Evolutionary conservation across 2,113 vertebrate species (phyloP).

Genomic region (Neolamprologus falcicula): DNA sequence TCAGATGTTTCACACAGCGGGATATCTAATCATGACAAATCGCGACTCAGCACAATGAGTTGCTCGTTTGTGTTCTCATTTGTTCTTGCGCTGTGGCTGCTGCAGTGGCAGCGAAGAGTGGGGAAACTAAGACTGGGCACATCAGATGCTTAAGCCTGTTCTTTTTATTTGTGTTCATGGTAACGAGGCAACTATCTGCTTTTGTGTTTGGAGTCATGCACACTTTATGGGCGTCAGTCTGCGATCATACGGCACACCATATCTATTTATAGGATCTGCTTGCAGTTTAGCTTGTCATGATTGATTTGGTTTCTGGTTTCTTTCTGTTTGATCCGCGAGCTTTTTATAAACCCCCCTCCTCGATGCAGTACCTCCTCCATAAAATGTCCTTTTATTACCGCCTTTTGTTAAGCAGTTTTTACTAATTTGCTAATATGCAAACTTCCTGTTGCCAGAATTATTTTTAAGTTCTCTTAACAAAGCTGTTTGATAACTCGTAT

Average conservation of each 20-base stretch:
- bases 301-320: neutral
- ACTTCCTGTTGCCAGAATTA: neutral
- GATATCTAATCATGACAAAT: slow-evolving; percentile 14
- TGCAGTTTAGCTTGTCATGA: neutral
- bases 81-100: neutral
- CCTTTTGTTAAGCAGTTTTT: neutral
- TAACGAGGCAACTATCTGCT: neutral
- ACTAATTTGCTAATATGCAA: neutral
- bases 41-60: neutral
- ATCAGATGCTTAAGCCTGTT: neutral
- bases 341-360: neutral
- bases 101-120: neutral
- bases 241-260: neutral
- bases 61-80: slow-evolving; percentile 6
- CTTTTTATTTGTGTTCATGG: neutral
- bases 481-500: neutral
- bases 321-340: neutral
- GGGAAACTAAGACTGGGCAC: neutral
- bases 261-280: neutral
- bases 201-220: neutral
- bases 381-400: neutral
- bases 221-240: neutral
- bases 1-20: neutral
- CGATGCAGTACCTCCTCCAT: neutral
- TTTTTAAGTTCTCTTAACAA: neutral